phyloP scores from a whole-genome alignment of 2,888 invertebrate species.

The Aethes cnicana region DNA sequence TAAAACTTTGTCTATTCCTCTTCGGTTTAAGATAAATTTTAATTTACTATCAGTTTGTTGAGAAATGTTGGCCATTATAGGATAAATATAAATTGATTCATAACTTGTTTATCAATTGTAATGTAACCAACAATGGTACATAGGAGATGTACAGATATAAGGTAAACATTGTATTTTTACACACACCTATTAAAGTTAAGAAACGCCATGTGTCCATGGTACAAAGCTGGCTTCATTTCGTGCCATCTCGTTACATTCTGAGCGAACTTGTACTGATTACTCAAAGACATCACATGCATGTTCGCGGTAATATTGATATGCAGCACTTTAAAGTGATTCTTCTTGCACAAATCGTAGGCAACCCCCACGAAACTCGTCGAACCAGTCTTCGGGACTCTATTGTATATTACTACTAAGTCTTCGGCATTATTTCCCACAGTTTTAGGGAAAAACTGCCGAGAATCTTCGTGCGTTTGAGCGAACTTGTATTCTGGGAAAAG shows the following conservation, averaged over 20 bases:
- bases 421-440: conserved; percentile 74
- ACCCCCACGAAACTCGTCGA: conserved; percentile 97
- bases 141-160: no score
- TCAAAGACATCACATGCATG: conserved; percentile 95
- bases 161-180: no score
- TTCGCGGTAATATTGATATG: conserved; percentile 98
- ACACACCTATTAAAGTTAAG: conserved; percentile 95
- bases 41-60: no score
- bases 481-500: conserved; percentile 61
- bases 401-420: conserved; percentile 93
- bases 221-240: conserved; percentile 95
- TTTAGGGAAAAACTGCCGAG: conserved; percentile 68
- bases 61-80: no score
- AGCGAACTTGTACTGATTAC: conserved; percentile 94
- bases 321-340: conserved; percentile 84
- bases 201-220: conserved; percentile 98
- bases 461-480: conserved; percentile 58
- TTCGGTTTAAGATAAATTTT: no score
- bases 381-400: conserved; percentile 98
- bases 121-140: no score
- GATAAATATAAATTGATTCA: no score
- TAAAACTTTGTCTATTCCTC: no score
- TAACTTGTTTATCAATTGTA: no score
- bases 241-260: conserved; percentile 95
- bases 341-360: conserved; percentile 93